phyloP scores from a whole-genome alignment of 2,113 vertebrate genomes.

The Passer montanus region DNA sequence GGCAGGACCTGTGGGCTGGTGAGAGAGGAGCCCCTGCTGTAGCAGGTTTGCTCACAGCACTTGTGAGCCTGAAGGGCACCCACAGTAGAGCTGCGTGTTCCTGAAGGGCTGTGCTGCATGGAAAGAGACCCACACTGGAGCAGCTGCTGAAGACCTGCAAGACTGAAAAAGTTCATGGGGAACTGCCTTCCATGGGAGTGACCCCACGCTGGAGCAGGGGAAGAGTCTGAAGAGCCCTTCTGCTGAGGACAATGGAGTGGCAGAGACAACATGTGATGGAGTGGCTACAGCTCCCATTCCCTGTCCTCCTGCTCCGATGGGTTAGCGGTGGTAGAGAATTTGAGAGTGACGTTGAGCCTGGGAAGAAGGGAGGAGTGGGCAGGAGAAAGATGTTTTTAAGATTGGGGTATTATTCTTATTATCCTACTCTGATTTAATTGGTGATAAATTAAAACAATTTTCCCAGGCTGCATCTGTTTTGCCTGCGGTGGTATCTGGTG shows the following conservation, averaged over 20 bases:
- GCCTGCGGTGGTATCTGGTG: background rate
- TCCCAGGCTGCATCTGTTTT: background rate
- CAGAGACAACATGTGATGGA: too few relatives aligned
- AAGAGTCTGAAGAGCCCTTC: background rate
- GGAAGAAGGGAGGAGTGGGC: background rate
- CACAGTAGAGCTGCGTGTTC: background rate
- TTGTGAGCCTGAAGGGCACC: too few relatives aligned
- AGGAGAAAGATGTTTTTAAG: background rate
- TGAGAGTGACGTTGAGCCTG: fast-evolving
- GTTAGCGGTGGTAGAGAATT: background rate
- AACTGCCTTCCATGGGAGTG: background rate
- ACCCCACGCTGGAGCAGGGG: fast-evolving
- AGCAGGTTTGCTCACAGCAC: background rate
- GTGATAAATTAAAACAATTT: background rate
- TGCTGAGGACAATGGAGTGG: background rate
- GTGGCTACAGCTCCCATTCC: background rate
- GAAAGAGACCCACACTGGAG: background rate
- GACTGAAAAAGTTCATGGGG: background rate
- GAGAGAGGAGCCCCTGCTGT: background rate
- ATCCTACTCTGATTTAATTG: background rate
- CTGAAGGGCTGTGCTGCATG: background rate
- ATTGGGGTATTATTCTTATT: background rate
- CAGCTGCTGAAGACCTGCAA: background rate
- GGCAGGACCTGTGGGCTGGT: background rate
- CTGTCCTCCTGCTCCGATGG: fast-evolving